Base-by-base conservation (phyloP, 1,140 invertebrate species). In the Pachyrhynchus sulphureomaculatus region DNA sequence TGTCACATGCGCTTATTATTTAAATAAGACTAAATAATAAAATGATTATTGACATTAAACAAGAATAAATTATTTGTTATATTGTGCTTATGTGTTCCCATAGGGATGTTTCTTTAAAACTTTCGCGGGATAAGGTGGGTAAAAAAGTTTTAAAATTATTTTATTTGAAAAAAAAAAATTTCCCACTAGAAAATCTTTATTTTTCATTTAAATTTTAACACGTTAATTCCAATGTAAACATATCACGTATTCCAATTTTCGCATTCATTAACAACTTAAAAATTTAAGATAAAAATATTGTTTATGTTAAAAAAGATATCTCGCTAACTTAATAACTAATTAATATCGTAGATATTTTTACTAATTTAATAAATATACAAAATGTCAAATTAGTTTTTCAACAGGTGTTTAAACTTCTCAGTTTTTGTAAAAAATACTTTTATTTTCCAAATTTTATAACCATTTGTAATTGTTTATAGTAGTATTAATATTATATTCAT, bases 1-100 rank as follows among this genome's bases (percentile, higher is more conserved):
- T 49, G 63, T 68, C 66, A 68, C 66, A 68, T 63, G 66, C 63
- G 64, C 55, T 54, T 15, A 44, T 65, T 65, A 68, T 65, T 68
- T 62, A 58, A 68, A 62, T 65, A 65, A 65, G 18, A 64, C 13
- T 32, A 63, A 44, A 61, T 44, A 54, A 51, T 18, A 59, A 54
- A 39, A 66, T 63, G 54, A 33, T 57, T 56, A 62, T 58, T 54
- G 45, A 44, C 44, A 34, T 26, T 34, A 37, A 62, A 44, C 23
- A 6, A 33, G 32, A 23, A 49, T 36, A 48, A 39, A 26, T 23
- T 42, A 17, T 9, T 13, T 21, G 4, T 44, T 33, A 42, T 44
- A 32, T 20, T 21, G 42, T 55, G 53, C 44, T 37, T 44, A 29
- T 32, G 13, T 32, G 53, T 32, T 37, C 24, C 9, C 33, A 2